Evolutionary conservation across 2,113 vertebrate genomes (phyloP), one percentile per base, ranked within the genome.

Genomic region (Ploceus nigricollis): DNA sequence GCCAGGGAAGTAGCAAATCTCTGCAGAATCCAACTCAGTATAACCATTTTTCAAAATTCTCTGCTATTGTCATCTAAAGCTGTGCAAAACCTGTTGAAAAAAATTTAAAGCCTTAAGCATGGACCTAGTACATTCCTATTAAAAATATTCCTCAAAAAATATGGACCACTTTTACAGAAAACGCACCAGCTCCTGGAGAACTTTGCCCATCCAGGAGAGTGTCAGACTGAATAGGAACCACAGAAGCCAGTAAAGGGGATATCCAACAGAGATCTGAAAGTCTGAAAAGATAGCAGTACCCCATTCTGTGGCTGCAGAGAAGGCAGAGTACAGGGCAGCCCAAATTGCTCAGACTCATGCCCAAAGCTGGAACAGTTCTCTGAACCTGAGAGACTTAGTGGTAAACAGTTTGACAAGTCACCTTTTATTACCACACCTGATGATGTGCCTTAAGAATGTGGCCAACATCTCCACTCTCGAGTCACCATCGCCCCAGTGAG

Each of bases 371-470:
- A 60, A 39, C 4, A 31, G 2, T 35, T 51, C 53, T 83, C 45
- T 51, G 24, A 60, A 51, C 22, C 18, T 30, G 19, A 72, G 33
- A 54, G 33, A 56, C 8, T 75, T 44, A 16, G 11, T 40, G 48
- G 2, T 5, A 79, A 75, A 35, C 33, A 68, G 5, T 31, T 15
- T 48, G 30, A 42, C 17, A 71, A 63, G 11, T 3, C 33, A 82
- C 8, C 5, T 86, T 83, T 60, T 83, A 8, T 30, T 37, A 21
- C 15, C 27, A 47, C 0, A 0, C 10, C 25, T 45, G 39, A 7
- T 88, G 22, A 45, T 31, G 8, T 23, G 15, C 25, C 13, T 6
- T 11, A 20, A 50, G 44, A 53, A 37, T 0, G 0, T 13, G 17
- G 21, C 6, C 15, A 78, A 3, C 6, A 31, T 19, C 25, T 61